Base-by-base conservation (phyloP, 2,797 vertebrate species). In the Alfaro cultratus region DNA sequence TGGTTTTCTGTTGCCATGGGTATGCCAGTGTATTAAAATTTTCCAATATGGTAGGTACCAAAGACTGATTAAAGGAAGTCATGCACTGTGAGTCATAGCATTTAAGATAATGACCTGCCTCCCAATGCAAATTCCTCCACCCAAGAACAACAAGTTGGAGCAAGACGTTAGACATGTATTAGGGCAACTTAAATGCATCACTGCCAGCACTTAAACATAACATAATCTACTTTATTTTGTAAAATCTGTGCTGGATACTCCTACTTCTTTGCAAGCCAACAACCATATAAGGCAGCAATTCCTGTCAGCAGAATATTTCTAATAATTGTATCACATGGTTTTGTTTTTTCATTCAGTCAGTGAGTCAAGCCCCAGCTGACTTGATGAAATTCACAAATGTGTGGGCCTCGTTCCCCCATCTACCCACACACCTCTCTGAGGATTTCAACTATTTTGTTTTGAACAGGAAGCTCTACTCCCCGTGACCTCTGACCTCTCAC, bases 381-480 rank as follows among this genome's bases (percentile, higher is more conserved):
- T 81, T 74, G 55, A 81, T 83, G 73, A 77, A 76, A 76, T 51
- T 46, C 70, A 82, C 55, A 92, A 82, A 86, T 84, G 79, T 85
- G 83, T 85, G 82, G 85, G 89, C 85, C 81, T 86, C 57, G 76
- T 86, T 92, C 88, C 79, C 73, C 68, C 75, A 39, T n/a, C 87
- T 82, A 82, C 74, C 85, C 83, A 88, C 90, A 93, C 71, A 93
- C 74, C 82, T 93, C 91, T 93, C 92, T 79, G 70, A 90, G 93
- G 94, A 95, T 75, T 95, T 89, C 4, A 94, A 85, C 64, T 93
- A 94, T 95, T 93, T 87, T 55, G 47, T 21, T 74, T 86, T n/a
- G 74, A 86, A 89, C 87, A 89, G 91, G 89, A 95, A 93, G 55
- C 51, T 51, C 64, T 84, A 75, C 55, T 77, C 62, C 84, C 78